Conservation (phyloP, 1,140 invertebrate species). For the Odontomachus brunneus region DNA sequence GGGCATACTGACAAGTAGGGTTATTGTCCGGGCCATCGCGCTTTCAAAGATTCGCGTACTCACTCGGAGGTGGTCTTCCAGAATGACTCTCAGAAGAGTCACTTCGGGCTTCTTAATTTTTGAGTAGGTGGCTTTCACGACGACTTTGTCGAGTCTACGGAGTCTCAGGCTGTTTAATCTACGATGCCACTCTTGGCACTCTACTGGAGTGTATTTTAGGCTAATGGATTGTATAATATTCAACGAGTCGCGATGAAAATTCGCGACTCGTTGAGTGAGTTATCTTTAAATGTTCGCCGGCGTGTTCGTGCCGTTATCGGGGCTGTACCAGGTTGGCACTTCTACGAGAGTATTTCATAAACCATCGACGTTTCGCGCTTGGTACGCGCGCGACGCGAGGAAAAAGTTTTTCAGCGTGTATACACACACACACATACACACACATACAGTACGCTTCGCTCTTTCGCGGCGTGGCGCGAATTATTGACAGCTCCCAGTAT, state of each 20-base stretch:
- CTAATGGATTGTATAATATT: constrained; percentile 8
- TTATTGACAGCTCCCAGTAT: constrained; percentile 27
- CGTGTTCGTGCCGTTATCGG: no score
- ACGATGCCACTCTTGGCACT: not conserved
- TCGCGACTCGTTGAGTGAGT: not conserved
- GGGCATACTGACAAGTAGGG: no score
- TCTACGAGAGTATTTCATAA: not conserved
- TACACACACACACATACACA: no score
- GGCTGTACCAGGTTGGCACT: not conserved
- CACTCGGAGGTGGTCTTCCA: not conserved
- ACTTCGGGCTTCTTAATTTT: constrained; percentile 2
- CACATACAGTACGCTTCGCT: not conserved
- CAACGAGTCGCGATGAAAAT: constrained; percentile 11
- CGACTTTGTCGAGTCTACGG: not conserved
- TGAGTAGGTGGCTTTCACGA: not conserved
- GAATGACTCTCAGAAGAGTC: not conserved
- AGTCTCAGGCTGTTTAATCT: not conserved
- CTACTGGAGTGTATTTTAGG: not conserved
- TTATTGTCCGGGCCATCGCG: not conserved
- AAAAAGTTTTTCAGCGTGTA: constrained; percentile 35
- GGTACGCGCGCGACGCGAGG: not conserved
- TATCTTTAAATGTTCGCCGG: constrained; percentile 4
- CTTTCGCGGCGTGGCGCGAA: constrained; percentile 7
- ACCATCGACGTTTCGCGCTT: constrained; percentile 12
- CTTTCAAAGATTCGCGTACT: not conserved